Evolutionary conservation across 2,113 vertebrate species (phyloP), one percentile per base, ranked within the genome.

Genomic region (Sphyrna mokarran): DNA sequence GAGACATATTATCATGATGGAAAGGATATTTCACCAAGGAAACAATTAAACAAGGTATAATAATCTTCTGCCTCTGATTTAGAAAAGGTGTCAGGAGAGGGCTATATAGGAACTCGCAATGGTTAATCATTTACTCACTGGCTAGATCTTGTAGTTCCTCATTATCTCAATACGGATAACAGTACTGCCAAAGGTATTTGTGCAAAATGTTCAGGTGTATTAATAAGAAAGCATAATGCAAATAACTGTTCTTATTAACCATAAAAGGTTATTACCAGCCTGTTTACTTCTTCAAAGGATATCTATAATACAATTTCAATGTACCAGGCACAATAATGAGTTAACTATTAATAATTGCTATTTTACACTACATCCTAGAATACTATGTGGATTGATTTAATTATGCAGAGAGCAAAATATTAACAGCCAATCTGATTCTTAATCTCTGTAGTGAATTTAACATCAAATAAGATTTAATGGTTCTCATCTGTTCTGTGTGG

Each of bases 401-500:
- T 76, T 54, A 72, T 54, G 33, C 68, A 70, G n/a, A 29, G 23
- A 40, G 13, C 8, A 95, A 95, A 95, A 95, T 76, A 72, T 95
- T 95, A 72, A 95, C 40, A 72, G n/a, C 16, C n/a, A 66, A 95
- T 95, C 94, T 95, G 43, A 95, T 54, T 54, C 69, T 40, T 94
- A 43, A 95, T 76, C 69, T 76, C 43, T 94, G 72, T 95, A 72
- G 22, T 72, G 43, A 95, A 72, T 48, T 48, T 43, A 95, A 95
- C 68, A 76, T 95, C 94, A 95, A 95, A 95, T 48, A 72, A 70
- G n/a, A 95, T 95, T 95, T 72, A 95, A 95, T 72, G 23, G 94
- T 76, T 95, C 40, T 95, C 69, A 72, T 95, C 68, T 95, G 94
- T 22, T 72, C 40, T 54, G 26, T 72, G 13, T 95, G 69, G 68